A percentile compares a stretch with the other conserved stretches of the same genome.
These are phyloP conservation scores for Barnardius zonarius DNA, from an alignment of 2,113 vertebrate genomes.

Conservation along the genomic window DNA sequence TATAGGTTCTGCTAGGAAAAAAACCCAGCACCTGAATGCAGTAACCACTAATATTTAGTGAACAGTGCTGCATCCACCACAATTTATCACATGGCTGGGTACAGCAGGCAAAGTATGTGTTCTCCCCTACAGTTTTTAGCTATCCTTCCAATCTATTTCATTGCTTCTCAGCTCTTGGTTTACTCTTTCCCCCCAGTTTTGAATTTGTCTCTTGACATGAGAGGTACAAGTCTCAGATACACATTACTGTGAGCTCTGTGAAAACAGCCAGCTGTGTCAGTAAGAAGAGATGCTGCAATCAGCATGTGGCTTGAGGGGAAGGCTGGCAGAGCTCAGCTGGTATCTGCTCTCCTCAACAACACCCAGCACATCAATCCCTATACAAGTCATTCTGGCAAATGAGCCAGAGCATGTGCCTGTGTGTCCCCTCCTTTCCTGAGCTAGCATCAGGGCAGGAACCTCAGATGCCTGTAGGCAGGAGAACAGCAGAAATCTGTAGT, in stretches of 20 bases:
- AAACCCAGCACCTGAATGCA: not conserved
- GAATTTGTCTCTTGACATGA: not conserved
- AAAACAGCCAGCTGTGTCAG: not conserved
- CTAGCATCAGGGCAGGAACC: accelerated
- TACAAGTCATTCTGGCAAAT: accelerated
- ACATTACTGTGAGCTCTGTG: not conserved
- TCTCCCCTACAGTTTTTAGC: not conserved
- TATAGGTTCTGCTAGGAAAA: not conserved
- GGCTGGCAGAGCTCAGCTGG: not conserved
- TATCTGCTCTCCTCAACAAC: not conserved
- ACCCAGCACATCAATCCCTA: not conserved
- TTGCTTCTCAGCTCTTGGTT: not conserved
- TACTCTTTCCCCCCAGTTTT: not conserved
- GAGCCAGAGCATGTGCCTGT: not conserved
- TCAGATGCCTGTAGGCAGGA: not conserved
- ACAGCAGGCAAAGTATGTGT: not conserved
- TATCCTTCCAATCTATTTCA: not conserved
- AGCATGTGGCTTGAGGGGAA: not conserved
- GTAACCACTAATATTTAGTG: not conserved
- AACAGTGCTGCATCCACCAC: not conserved
- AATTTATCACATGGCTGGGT: not conserved
- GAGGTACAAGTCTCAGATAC: not conserved
- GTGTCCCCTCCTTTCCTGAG: not conserved
- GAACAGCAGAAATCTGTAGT: not conserved
- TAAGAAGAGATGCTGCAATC: not conserved